A percentile compares a stretch with the other conserved stretches of the same genome.
Conservation (phyloP, 2,797 vertebrate species). For the Orientallactaga sibirica region DNA sequence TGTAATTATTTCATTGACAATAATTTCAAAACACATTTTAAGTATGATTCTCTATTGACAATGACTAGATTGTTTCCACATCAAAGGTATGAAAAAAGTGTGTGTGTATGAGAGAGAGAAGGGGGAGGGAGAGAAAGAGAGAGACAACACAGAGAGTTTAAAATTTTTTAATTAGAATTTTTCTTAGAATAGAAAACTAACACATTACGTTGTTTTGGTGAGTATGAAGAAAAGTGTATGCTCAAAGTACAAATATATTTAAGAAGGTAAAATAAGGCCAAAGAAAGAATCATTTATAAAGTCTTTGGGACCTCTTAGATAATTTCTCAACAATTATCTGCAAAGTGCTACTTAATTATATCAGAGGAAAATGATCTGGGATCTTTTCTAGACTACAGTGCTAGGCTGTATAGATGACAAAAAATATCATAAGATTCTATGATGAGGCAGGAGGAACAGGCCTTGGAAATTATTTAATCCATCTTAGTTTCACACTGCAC, state of each 20-base stretch:
- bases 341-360: not conserved
- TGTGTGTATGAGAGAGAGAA: not conserved
- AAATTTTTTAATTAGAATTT: not conserved
- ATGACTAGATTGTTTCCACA: not conserved
- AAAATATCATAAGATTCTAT: not conserved
- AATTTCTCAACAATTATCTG: not conserved
- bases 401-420: not conserved
- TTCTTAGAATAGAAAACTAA: not conserved
- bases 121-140: no score
- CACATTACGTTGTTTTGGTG: not conserved
- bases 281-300: constrained; percentile 23
- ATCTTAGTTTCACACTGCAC: not conserved
- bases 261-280: constrained; percentile 54
- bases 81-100: not conserved
- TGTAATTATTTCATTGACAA: not conserved
- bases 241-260: not conserved
- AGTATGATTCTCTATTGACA: not conserved
- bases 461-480: not conserved
- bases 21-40: constrained; percentile 29
- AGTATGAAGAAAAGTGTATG: no score
- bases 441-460: not conserved
- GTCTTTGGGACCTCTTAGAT: not conserved
- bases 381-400: not conserved
- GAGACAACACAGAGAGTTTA: no score
- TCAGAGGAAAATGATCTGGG: not conserved